Conservation (phyloP, 2,888 invertebrate species). For the Seira ritae region DNA sequence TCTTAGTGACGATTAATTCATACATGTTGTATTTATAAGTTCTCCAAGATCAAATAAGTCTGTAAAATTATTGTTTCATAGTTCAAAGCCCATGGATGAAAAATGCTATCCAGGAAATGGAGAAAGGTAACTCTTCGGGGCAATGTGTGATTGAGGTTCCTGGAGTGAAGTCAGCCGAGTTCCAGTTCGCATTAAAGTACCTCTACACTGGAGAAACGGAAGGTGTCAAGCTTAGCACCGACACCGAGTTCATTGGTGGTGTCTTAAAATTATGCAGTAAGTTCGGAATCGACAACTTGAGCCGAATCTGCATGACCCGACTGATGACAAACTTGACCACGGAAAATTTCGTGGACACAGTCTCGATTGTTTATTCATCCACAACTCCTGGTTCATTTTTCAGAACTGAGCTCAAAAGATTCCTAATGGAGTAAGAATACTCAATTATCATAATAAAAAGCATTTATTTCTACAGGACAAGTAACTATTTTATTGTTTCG, state of each 20-base stretch:
- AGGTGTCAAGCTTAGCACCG: conserved; percentile 3
- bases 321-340: conserved; percentile 35
- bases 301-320: conserved; percentile 27
- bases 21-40: background rate
- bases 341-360: conserved; percentile 39
- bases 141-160: conserved; percentile 8
- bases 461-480: background rate
- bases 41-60: background rate
- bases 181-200: conserved; percentile 21
- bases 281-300: background rate
- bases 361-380: conserved; percentile 10
- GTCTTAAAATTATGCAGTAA: conserved; percentile 18
- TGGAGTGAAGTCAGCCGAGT: background rate
- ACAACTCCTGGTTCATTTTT: conserved; percentile 3
- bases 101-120: background rate
- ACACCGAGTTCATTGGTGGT: conserved; percentile 7
- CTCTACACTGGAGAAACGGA: conserved; percentile 24
- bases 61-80: background rate
- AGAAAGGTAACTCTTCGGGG: background rate
- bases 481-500: background rate
- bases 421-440: conserved; percentile 39
- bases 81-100: conserved; percentile 31
- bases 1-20: background rate
- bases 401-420: conserved; percentile 40
- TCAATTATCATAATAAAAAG: background rate